Conservation (phyloP, 2,888 invertebrate genomes). For the Megamerina dolium region DNA sequence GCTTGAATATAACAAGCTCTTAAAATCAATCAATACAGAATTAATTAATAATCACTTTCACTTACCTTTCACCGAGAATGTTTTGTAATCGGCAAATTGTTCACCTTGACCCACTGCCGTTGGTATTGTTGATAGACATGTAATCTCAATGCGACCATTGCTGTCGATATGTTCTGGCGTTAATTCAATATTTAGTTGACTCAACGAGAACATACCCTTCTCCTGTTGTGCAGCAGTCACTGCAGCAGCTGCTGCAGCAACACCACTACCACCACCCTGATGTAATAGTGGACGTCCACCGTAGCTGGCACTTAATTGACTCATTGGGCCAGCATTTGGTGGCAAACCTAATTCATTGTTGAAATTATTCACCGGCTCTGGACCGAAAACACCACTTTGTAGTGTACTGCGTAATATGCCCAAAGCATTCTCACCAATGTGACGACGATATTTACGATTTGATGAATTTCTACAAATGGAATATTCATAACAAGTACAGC, state of each 20-base stretch:
- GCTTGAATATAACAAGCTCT: no score
- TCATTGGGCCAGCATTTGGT: conserved; percentile 43
- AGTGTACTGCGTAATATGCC: conserved; percentile 42
- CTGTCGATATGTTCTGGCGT: conserved; percentile 65
- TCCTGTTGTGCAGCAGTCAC: conserved; percentile 40
- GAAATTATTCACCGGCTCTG: conserved; percentile 38
- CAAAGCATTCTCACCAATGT: conserved; percentile 41
- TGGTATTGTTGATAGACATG: conserved; percentile 73
- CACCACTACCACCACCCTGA: conserved; percentile 41
- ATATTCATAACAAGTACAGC: no score
- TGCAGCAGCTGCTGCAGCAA: conserved; percentile 42
- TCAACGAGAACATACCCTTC: conserved; percentile 53
- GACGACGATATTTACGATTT: conserved; percentile 46
- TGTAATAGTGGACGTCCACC: conserved; percentile 37
- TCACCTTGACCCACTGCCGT: conserved; percentile 66
- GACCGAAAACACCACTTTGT: conserved; percentile 41
- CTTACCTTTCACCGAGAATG: conserved; percentile 68
- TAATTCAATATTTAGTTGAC: conserved; percentile 68
- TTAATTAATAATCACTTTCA: no score
- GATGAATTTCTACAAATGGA: conserved; percentile 40
- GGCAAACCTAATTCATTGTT: conserved; percentile 41
- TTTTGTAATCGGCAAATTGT: conserved; percentile 68
- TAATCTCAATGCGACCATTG: conserved; percentile 65
- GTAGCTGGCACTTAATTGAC: conserved; percentile 39
- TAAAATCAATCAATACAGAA: no score